Evolutionary conservation across 2,888 invertebrate genomes (phyloP).

Genomic region (Drosophila paranaensis): DNA sequence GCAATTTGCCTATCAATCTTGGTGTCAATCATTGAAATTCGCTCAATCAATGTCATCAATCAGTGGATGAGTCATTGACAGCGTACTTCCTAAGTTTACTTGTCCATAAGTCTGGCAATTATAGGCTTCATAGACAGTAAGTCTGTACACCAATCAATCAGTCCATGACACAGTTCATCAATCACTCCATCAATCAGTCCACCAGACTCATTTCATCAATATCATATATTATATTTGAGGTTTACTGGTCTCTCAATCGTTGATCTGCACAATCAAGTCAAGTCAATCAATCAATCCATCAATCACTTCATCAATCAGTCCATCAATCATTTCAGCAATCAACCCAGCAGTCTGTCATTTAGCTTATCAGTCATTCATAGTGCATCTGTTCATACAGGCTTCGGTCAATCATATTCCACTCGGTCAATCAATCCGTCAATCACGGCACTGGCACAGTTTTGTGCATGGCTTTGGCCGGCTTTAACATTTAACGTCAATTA

Average conservation of each 20-base stretch:
- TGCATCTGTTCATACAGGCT: not conserved
- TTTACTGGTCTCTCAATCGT: too few relatives aligned
- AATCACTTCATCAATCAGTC: not conserved
- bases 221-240: too few relatives aligned
- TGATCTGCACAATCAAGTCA: too few relatives aligned
- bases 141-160: not conserved
- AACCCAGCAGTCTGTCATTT: not conserved
- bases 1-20: not conserved
- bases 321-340: not conserved
- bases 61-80: not conserved
- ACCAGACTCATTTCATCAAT: too few relatives aligned
- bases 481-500: constrained; percentile 46
- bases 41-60: not conserved
- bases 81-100: not conserved
- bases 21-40: not conserved
- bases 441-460: not conserved
- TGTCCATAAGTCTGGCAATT: not conserved
- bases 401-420: not conserved
- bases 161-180: too few relatives aligned
- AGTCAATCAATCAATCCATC: too few relatives aligned
- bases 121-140: not conserved
- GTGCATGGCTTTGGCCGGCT: not conserved
- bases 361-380: not conserved
- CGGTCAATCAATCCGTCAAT: not conserved
- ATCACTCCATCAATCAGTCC: too few relatives aligned